Conservation (phyloP, 2,888 invertebrate species). For the Lathronympha strigana region DNA sequence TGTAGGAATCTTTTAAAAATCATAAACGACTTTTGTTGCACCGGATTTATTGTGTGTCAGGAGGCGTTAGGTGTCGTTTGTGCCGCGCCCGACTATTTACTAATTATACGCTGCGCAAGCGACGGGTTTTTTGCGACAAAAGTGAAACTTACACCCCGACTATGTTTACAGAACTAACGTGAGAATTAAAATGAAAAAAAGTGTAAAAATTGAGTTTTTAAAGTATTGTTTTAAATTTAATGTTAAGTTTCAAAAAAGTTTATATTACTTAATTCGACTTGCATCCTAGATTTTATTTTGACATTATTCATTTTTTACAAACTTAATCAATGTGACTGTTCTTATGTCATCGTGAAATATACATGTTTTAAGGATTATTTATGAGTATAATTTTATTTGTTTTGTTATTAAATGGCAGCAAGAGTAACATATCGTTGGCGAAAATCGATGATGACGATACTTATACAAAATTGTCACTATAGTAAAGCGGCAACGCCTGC, state of each 20-base stretch:
- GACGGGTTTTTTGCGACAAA: slow-evolving; percentile 28
- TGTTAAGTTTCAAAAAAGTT: not conserved
- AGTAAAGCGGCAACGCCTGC: not conserved
- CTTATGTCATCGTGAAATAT: slow-evolving; percentile 5
- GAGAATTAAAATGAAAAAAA: slow-evolving; percentile 24
- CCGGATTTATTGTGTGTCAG: slow-evolving; percentile 72
- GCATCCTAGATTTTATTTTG: not conserved
- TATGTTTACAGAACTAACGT: slow-evolving; percentile 10
- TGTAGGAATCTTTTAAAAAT: slow-evolving; percentile 78
- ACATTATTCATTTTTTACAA: not conserved
- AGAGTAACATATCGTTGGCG: not conserved
- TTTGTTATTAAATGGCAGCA: not conserved
- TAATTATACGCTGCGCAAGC: slow-evolving; percentile 68
- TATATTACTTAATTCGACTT: no score
- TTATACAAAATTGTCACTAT: slow-evolving; percentile 6
- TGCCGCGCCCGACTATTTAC: slow-evolving; percentile 63
- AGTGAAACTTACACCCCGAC: slow-evolving; percentile 30
- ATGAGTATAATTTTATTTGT: not conserved
- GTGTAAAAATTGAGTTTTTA: slow-evolving; percentile 1
- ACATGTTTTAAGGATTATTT: not conserved
- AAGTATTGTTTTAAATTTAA: not conserved
- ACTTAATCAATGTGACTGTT: not conserved
- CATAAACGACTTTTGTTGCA: slow-evolving; percentile 69
- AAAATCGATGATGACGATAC: not conserved
- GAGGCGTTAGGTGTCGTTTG: slow-evolving; percentile 63